These are phyloP conservation scores for Hiodon alosoides DNA, from an alignment of 2,113 vertebrate species.

Conservation along the genomic window DNA sequence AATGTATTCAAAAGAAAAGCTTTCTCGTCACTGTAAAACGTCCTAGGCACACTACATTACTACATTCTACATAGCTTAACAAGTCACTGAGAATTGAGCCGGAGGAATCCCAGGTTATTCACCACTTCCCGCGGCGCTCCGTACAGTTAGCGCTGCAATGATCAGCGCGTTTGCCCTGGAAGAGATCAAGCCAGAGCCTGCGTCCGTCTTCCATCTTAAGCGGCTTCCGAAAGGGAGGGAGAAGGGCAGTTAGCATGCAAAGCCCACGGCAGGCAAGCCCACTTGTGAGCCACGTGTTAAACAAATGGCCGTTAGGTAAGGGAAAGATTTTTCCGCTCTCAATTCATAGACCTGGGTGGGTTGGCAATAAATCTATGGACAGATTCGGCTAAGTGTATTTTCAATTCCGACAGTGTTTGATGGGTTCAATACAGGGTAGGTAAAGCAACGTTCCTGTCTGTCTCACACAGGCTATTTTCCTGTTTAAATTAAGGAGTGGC, in stretches of 20 bases:
- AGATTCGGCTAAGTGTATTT: slow-evolving; percentile 33
- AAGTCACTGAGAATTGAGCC: background rate
- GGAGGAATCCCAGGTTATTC: slow-evolving; percentile 25
- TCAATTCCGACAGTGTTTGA: slow-evolving; percentile 41
- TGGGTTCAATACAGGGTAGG: slow-evolving; percentile 30
- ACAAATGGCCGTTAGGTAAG: slow-evolving; percentile 10
- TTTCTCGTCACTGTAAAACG: no score
- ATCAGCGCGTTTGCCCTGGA: slow-evolving; percentile 39
- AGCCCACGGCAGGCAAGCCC: slow-evolving; percentile 46
- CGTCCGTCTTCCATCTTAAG: slow-evolving; percentile 51
- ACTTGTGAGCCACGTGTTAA: slow-evolving; percentile 39
- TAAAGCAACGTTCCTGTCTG: slow-evolving; percentile 13
- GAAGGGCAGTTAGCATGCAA: slow-evolving; percentile 64
- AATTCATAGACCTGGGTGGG: slow-evolving; percentile 38
- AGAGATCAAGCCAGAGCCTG: slow-evolving; percentile 41
- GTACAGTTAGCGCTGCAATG: slow-evolving; percentile 32
- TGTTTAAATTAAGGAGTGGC: slow-evolving; percentile 8
- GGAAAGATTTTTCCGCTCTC: background rate
- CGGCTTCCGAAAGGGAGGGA: slow-evolving; percentile 51
- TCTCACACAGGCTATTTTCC: slow-evolving; percentile 10
- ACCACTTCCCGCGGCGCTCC: slow-evolving; percentile 26
- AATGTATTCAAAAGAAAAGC: no score
- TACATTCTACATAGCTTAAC: no score
- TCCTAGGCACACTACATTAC: no score
- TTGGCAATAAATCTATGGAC: slow-evolving; percentile 40